Conservation (phyloP, 1,140 invertebrate species). For the Drosophila simulans region DNA sequence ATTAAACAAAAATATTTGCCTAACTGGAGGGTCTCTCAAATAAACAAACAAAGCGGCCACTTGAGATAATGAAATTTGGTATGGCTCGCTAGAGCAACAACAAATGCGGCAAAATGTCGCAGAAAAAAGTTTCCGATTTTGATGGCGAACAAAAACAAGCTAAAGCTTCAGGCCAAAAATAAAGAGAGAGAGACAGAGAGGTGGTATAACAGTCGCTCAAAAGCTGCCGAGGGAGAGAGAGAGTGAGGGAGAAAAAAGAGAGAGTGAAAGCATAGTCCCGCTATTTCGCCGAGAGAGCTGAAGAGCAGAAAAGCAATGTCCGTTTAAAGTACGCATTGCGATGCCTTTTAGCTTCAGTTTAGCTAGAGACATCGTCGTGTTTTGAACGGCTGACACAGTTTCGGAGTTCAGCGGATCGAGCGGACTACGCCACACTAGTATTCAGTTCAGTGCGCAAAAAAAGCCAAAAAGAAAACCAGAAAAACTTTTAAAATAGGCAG, state of each 20-base stretch:
- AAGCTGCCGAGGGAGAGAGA: conserved; percentile 4
- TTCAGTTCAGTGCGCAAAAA: conserved; percentile 40
- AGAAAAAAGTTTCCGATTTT: conserved; percentile 26
- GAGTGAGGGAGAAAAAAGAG: background rate
- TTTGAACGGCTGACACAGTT: conserved; percentile 61
- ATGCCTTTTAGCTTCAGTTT: conserved; percentile 73
- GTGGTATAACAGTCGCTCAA: conserved; percentile 60
- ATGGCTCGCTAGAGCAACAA: conserved; percentile 38
- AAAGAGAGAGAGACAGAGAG: conserved; percentile 10
- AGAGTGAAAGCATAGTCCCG: conserved; percentile 23
- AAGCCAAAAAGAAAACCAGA: conserved; percentile 14
- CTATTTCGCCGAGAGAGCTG: conserved; percentile 14
- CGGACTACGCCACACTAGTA: conserved; percentile 40
- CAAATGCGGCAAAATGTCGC: conserved; percentile 52
- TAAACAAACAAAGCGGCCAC: conserved; percentile 75
- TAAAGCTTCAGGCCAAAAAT: conserved; percentile 50
- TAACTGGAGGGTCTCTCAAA: conserved; percentile 43
- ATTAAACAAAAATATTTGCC: background rate
- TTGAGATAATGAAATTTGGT: conserved; percentile 75
- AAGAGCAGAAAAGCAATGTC: conserved; percentile 18
- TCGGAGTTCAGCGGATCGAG: conserved; percentile 48
- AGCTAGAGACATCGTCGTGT: conserved; percentile 81
- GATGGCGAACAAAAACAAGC: conserved; percentile 39
- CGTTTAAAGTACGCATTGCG: conserved; percentile 73
- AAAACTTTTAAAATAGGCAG: conserved; percentile 11